phyloP scores from a whole-genome alignment of 2,113 vertebrate species.

The Rhizomys pruinosus region DNA sequence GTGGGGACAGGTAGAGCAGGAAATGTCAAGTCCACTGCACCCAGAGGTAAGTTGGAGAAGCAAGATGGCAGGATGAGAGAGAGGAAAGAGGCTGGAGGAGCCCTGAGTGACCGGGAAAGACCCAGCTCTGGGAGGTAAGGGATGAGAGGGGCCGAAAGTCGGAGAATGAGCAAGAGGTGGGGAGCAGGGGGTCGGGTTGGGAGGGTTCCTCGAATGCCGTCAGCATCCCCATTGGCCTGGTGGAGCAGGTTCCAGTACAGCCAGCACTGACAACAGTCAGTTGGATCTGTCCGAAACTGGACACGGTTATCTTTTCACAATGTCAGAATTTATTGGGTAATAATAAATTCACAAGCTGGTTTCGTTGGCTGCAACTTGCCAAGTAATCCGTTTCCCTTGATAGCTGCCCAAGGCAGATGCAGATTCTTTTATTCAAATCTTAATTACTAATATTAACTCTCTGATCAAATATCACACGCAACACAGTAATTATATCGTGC shows the following conservation, averaged over 20 bases:
- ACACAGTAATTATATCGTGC: neutral
- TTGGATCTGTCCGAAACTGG: neutral
- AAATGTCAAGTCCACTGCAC: neutral
- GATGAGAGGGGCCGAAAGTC: neutral
- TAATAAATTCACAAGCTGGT: neutral
- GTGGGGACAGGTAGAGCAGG: neutral
- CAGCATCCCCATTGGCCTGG: neutral
- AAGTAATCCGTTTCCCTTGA: neutral
- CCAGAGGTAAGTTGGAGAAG: neutral
- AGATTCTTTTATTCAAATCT: neutral
- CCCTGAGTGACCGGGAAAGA: neutral
- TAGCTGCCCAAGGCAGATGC: neutral
- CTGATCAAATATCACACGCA: neutral
- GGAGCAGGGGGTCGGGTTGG: neutral
- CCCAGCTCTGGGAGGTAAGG: neutral
- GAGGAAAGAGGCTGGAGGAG: neutral
- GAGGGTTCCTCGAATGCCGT: neutral
- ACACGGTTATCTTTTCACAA: neutral
- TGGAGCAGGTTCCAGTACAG: neutral
- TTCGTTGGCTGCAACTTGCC: neutral
- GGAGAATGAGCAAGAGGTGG: neutral
- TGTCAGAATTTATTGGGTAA: neutral
- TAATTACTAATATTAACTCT: neutral
- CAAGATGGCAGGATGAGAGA: neutral
- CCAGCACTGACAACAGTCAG: rapidly evolving